Percentiles rank a stretch among this genome's conserved stretches.
Conservation (phyloP, 2,888 invertebrate species). For the Brachypalpus laphriformis region DNA sequence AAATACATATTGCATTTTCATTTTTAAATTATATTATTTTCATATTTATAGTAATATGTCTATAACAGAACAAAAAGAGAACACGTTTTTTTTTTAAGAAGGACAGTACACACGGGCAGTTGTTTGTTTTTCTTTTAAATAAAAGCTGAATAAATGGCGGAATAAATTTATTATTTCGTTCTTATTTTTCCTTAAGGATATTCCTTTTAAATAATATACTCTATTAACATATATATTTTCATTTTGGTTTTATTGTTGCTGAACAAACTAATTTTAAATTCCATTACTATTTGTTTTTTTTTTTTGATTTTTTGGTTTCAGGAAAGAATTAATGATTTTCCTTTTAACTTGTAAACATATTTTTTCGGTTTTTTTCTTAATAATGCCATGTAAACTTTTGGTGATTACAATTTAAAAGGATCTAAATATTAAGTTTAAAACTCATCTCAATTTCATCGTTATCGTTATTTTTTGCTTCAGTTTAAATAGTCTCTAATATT, state of each 20-base stretch:
- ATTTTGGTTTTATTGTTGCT: constrained; percentile 60
- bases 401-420: constrained; percentile 72
- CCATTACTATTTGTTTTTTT: constrained; percentile 58
- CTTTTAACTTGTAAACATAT: constrained; percentile 75
- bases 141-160: constrained; percentile 44
- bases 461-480: constrained; percentile 72
- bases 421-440: constrained; percentile 71
- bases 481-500: constrained; percentile 76
- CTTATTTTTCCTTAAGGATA: background rate
- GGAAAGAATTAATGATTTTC: constrained; percentile 77
- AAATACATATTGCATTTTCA: constrained; percentile 47
- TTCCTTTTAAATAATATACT: constrained; percentile 43
- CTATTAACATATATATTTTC: constrained; percentile 38
- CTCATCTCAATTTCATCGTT: constrained; percentile 64
- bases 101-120: constrained; percentile 70
- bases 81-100: constrained; percentile 51
- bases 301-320: constrained; percentile 74
- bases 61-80: constrained; percentile 59
- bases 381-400: constrained; percentile 70
- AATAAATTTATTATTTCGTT: constrained; percentile 40
- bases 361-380: constrained; percentile 68
- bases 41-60: constrained; percentile 20
- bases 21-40: constrained; percentile 41
- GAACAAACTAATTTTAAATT: constrained; percentile 69
- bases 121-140: constrained; percentile 42